phyloP scores from a whole-genome alignment of 53 echinoderm and acorn worm genomes.

The Astropecten irregularis region DNA sequence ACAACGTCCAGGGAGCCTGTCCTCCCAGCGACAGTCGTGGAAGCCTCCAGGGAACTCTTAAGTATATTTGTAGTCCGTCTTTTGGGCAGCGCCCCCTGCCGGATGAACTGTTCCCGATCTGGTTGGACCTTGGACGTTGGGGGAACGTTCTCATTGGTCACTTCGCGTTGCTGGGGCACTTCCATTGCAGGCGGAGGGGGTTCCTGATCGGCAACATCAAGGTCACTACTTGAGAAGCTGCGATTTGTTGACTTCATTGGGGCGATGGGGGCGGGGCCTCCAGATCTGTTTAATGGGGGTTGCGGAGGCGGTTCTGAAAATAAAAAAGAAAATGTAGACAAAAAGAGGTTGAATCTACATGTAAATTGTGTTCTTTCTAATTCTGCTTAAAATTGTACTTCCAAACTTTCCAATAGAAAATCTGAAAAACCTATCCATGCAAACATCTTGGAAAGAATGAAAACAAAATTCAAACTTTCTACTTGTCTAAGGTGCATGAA shows the following conservation, averaged over 20 bases:
- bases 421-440: too few relatives aligned
- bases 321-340: neutral
- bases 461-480: too few relatives aligned
- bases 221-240: slow-evolving; percentile 76
- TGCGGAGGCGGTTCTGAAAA: slow-evolving; percentile 45
- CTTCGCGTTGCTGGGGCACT: slow-evolving; percentile 25
- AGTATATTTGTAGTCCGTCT: slow-evolving; percentile 60
- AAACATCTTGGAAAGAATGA: too few relatives aligned
- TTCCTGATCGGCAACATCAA: slow-evolving; percentile 77
- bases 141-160: slow-evolving; percentile 48
- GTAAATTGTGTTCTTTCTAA: too few relatives aligned
- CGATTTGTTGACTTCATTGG: slow-evolving; percentile 89
- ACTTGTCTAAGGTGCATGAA: too few relatives aligned
- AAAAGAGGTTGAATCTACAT: too few relatives aligned
- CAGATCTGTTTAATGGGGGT: slow-evolving; percentile 47
- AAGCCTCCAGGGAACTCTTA: slow-evolving; percentile 68
- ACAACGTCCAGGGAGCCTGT: slow-evolving; percentile 82
- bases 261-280: slow-evolving; percentile 81
- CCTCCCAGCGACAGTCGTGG: slow-evolving; percentile 68
- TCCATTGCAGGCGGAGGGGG: slow-evolving; percentile 63
- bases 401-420: too few relatives aligned
- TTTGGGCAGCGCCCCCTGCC: slow-evolving; percentile 96
- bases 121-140: slow-evolving; percentile 42
- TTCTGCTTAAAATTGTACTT: too few relatives aligned
- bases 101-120: slow-evolving; percentile 75